Base-by-base conservation (phyloP, 1,140 invertebrate species). In the Cydia splendana region DNA sequence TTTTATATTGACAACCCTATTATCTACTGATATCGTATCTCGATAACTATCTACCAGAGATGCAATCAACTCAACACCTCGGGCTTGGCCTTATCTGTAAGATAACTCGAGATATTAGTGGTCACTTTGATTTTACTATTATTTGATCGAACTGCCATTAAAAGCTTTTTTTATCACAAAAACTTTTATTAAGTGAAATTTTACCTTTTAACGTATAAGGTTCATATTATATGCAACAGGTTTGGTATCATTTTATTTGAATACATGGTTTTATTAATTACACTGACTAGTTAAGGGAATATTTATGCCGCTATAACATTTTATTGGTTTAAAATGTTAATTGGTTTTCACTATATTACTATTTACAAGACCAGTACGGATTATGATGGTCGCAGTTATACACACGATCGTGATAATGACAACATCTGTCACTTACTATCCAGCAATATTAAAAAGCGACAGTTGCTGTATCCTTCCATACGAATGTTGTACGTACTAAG, bases 81-180 rank as follows among this genome's bases (percentile, higher is more conserved):
- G 42, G 67, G 67, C 67, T 42, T 67, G 65, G 34, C 30, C 30
- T 71, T 71, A 71, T 71, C 67, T 42, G 34, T 67, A 18, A 71
- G 67, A 71, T 71, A 71, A 71, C 30, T 38, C 67, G 6, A 38
- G 67, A 42, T 71, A 42, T 18, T 38, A 38, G 65, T 38, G 67
- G 67, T 71, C 67, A 71, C 67, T 71, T 71, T 71, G 30, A 38
- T 71, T 71, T 71, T 71, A 71, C 30, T 67, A 67, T 38, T 71
- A 71, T 71, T 71, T 71, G 38, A 71, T 71, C 30, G 34, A 67
- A 67, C 67, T 18, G 9, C 34, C 7, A 24, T 62, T 62, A 24
- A 24, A 62, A 62, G 7, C 20, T 2, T 24, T 57, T 24, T 20
- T 62, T 62, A 62, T 24, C 5, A 18, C 57, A 10, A 57, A 9